Evolutionary conservation across 2,113 vertebrate genomes (phyloP).

Genomic region (Charina bottae): DNA sequence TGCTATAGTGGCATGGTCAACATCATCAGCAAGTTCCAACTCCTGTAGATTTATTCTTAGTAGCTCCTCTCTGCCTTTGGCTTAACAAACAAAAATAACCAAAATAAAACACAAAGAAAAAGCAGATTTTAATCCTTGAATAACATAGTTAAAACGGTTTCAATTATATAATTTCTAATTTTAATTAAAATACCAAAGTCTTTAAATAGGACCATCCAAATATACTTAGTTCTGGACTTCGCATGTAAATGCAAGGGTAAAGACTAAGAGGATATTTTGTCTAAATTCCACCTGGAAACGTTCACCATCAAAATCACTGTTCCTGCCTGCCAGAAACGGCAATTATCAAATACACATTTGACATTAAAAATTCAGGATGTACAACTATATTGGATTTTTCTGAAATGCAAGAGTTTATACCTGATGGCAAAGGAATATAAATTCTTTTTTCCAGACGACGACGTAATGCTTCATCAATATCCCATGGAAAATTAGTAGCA

Average conservation of each 20-base stretch:
- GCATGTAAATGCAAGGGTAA: background rate
- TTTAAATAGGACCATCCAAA: background rate
- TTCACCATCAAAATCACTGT: background rate
- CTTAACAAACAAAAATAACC: slow-evolving; percentile 69
- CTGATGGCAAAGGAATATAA: slow-evolving; percentile 97
- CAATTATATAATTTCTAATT: background rate
- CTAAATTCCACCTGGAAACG: background rate
- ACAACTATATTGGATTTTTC: slow-evolving; percentile 9
- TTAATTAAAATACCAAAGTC: background rate
- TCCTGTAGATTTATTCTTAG: slow-evolving; percentile 92
- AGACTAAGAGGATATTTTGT: background rate
- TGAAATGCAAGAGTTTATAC: slow-evolving; percentile 67
- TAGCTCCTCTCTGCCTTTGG: slow-evolving; percentile 90
- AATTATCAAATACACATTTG: background rate
- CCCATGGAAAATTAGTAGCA: slow-evolving; percentile 99
- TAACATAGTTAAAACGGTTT: background rate
- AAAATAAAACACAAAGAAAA: slow-evolving; percentile 23
- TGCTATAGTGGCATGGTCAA: slow-evolving; percentile 90
- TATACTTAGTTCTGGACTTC: background rate
- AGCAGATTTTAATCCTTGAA: background rate
- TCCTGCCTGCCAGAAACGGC: background rate
- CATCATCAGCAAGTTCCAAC: slow-evolving; percentile 91
- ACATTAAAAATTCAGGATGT: background rate
- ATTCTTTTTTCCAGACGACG: slow-evolving; percentile 95
- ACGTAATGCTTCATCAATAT: slow-evolving; percentile 96